Percentiles rank a stretch among this genome's conserved stretches.
phyloP scores from a whole-genome alignment of 2,888 invertebrate species.

The Dryobotodes eremita region DNA sequence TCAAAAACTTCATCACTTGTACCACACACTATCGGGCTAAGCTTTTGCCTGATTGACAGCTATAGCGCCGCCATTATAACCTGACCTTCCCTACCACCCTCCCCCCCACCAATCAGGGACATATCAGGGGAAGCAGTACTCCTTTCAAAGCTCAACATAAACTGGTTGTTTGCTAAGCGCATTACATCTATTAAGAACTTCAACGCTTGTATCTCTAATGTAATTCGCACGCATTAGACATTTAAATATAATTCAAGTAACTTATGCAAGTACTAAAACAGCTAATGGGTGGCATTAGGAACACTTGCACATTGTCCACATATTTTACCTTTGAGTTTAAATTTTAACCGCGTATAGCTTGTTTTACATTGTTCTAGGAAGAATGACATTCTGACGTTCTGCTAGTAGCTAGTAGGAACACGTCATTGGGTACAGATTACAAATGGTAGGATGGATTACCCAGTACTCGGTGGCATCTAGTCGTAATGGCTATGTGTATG shows the following conservation, averaged over 20 bases:
- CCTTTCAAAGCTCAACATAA: conserved; percentile 67
- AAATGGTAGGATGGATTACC: conserved; percentile 44
- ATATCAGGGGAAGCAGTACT: conserved; percentile 42
- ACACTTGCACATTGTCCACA: conserved; percentile 67
- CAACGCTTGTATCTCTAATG: conserved; percentile 82
- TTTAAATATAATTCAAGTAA: conserved; percentile 87
- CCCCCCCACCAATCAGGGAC: conserved; percentile 27
- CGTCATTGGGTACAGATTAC: conserved; percentile 53
- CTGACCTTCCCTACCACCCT: conserved; percentile 67
- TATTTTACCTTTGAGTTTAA: conserved; percentile 65
- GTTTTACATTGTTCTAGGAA: conserved; percentile 61
- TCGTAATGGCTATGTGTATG: conserved; percentile 39
- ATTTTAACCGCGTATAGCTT: conserved; percentile 64
- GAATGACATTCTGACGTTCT: conserved; percentile 52
- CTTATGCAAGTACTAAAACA: conserved; percentile 81
- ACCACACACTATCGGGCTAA: conserved; percentile 73
- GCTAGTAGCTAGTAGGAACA: conserved; percentile 26
- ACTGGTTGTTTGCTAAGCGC: conserved; percentile 76
- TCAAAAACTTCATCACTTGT: conserved; percentile 65
- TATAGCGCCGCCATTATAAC: conserved; percentile 79
- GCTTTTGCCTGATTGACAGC: conserved; percentile 86
- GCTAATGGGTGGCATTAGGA: conserved; percentile 78
- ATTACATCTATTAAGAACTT: conserved; percentile 84
- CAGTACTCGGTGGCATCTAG: conserved; percentile 43
- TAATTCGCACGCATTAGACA: conserved; percentile 82